phyloP scores from a whole-genome alignment of 1,140 invertebrate species.

The Battus philenor region DNA sequence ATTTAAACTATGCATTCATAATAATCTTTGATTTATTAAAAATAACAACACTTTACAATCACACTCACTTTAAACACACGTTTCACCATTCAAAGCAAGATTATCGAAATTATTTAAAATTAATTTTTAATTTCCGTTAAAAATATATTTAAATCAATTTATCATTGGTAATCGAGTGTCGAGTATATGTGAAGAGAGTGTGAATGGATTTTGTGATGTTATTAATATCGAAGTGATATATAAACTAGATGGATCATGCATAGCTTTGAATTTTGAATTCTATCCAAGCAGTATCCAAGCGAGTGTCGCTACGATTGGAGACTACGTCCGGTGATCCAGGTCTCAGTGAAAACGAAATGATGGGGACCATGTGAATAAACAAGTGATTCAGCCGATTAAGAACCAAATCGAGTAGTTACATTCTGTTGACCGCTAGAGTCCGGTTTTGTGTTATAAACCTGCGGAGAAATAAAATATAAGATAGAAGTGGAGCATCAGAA shows the following conservation, averaged over 20 bases:
- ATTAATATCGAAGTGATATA: not conserved
- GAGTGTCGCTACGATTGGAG: constrained; percentile 37
- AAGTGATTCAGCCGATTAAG: constrained; percentile 66
- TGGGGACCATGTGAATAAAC: constrained; percentile 59
- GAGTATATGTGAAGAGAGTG: constrained; percentile 13
- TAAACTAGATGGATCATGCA: constrained; percentile 32
- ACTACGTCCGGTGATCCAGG: constrained; percentile 51
- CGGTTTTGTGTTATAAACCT: constrained; percentile 77
- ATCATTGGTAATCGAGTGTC: no score
- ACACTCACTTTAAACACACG: constrained; percentile 9
- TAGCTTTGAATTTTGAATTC: constrained; percentile 27
- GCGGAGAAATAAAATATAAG: constrained; percentile 74
- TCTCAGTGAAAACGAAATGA: constrained; percentile 62
- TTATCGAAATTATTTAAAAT: no score
- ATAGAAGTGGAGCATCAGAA: constrained; percentile 56
- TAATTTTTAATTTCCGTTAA: no score
- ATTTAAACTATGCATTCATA: constrained; percentile 14
- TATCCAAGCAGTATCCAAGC: constrained; percentile 54
- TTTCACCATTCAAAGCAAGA: not conserved
- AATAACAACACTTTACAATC: constrained; percentile 4
- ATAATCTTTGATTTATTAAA: not conserved
- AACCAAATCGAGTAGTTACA: constrained; percentile 71
- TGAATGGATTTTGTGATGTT: constrained; percentile 8
- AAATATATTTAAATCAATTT: no score
- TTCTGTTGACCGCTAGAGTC: constrained; percentile 75